Conservation (phyloP, 2,113 vertebrate species). For the Chascanopsetta lugubris region DNA sequence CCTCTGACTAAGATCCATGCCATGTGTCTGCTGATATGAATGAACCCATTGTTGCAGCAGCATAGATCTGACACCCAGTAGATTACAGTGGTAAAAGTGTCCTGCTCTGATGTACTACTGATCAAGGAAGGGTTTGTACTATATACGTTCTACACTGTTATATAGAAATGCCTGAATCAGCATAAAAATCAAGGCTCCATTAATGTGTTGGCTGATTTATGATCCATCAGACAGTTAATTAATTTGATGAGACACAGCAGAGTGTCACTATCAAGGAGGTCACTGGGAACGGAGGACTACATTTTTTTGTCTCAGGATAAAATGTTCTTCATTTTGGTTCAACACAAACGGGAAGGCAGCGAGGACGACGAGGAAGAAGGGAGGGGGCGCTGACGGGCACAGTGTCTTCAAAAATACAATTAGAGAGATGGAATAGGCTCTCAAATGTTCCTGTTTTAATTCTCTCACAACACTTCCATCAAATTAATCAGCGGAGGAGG, state of each 20-base stretch:
- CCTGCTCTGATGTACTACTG: constrained; percentile 32
- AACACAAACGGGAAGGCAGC: constrained; percentile 19
- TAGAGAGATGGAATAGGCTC: constrained; percentile 48
- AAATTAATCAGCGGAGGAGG: constrained; percentile 62
- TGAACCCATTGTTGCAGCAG: not conserved
- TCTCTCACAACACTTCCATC: constrained; percentile 50
- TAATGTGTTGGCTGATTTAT: constrained; percentile 74
- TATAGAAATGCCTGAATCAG: constrained; percentile 67
- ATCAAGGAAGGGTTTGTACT: constrained; percentile 49
- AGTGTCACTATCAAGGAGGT: constrained; percentile 76
- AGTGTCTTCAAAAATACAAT: constrained; percentile 48
- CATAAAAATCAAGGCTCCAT: constrained; percentile 64
- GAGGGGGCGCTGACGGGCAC: not conserved
- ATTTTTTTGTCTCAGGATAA: constrained; percentile 59
- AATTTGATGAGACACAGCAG: constrained; percentile 77
- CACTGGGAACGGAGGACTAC: constrained; percentile 64
- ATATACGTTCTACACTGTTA: constrained; percentile 53
- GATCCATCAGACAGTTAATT: constrained; percentile 77
- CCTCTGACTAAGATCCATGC: too few species aligned
- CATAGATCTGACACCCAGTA: not conserved
- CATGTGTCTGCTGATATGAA: not conserved
- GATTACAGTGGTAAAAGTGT: constrained; percentile 28
- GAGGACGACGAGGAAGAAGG: not conserved
- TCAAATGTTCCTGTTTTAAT: constrained; percentile 57
- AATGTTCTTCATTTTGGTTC: constrained; percentile 47